Evolutionary conservation across 1,140 invertebrate genomes (phyloP), one percentile per base, ranked within the genome.

Genomic region (Metopolophium dirhodum): DNA sequence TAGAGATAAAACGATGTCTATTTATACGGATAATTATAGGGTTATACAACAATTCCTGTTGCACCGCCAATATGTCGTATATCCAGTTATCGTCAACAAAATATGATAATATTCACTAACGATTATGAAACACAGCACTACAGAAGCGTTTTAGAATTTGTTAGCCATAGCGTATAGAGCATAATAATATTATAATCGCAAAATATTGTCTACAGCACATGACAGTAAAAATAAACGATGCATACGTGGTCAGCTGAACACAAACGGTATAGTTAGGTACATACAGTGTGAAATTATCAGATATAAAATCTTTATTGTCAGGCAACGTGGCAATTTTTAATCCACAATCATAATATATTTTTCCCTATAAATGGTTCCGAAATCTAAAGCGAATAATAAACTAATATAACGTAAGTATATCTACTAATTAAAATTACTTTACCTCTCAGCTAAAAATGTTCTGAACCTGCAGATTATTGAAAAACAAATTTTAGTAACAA

Each of bases 11-110:
- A 86, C 45, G 23, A 86, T 30, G 45, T 86, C 86, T 87, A n/a
- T 87, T 49, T 87, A 87, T 87, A 87, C 86, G 86, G 86, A 87
- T 87, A 87, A 87, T 87, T 87, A 87, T 47, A 87, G 30, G 86
- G 86, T 47, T 45, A 47, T 23, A 45, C 83, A 26, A 86, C 83
- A 23, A 35, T 86, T n/a, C 23, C 30, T 23, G 85, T 86, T n/a
- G 47, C 87, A 35, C 9, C 87, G 49, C 49, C 87, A 35, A 54
- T 37, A 35, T 88, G 86, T 88, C 49, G 49, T 88, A 51, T 88
- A 87, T n/a, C 61, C 45, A 14, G 45, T 51, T 51, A 35, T 35
- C n/a, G n/a, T 88, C 86, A 45, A 47, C 45, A 45, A 47, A 30
- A 87, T 87, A 26, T 47, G 8, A 87, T 87, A 30, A 87, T 87